These are phyloP conservation scores for Salmo trutta DNA, from an alignment of 2,797 vertebrate species.

Conservation along the genomic window DNA sequence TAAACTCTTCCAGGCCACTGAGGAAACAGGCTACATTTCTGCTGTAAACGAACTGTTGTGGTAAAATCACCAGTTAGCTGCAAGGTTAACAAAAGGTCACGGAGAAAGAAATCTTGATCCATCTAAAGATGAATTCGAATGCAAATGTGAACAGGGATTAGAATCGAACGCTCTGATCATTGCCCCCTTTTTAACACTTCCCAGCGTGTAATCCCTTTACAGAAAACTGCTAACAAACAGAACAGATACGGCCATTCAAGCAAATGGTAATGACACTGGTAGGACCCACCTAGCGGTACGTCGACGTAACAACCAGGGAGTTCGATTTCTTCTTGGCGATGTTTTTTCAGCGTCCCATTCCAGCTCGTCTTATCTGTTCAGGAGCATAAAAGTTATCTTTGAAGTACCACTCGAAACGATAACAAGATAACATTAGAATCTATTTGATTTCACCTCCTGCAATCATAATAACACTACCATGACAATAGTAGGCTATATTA, in stretches of 20 bases:
- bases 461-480: not conserved
- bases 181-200: not conserved
- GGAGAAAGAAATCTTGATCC: slow-evolving; percentile 2
- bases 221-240: slow-evolving; percentile 2
- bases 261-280: not conserved
- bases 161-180: slow-evolving; percentile 13
- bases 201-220: slow-evolving; percentile 1
- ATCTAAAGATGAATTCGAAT: slow-evolving; percentile 12
- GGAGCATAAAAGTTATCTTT: not conserved
- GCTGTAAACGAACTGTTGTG: not conserved
- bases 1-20: not conserved
- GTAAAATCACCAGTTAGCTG: slow-evolving; percentile 8
- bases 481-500: not conserved
- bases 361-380: not conserved
- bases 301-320: not conserved
- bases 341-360: not conserved
- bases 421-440: not conserved
- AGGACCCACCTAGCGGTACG: not conserved
- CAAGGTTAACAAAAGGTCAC: not conserved
- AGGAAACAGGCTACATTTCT: not conserved
- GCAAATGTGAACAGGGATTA: slow-evolving; percentile 5
- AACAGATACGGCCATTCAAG: not conserved
- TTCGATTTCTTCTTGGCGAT: not conserved
- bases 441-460: not conserved
- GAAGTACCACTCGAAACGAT: not conserved